Evolutionary conservation across 2,113 vertebrate genomes (phyloP), one percentile per base, ranked within the genome.

Genomic region (Catharus minimus): DNA sequence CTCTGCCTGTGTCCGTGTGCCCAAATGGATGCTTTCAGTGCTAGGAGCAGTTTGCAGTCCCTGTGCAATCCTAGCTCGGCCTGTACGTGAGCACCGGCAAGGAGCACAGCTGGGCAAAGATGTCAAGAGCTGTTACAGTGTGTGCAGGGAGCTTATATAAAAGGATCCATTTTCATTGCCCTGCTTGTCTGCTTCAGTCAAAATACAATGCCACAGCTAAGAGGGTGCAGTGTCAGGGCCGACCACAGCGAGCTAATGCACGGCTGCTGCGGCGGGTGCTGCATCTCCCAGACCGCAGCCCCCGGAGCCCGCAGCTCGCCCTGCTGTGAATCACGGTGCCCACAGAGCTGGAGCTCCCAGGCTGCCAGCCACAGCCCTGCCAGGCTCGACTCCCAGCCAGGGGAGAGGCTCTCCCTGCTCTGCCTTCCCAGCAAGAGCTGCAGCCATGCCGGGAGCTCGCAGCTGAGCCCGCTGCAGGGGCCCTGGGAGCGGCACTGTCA

Each of bases 101-200:
- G n/a, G 58, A 82, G 12, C 2, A 0, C 76, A 64, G 65, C 80
- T 44, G 90, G 76, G 81, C 64, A 26, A 16, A 41, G 79, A 74
- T 77, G 82, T 92, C 89, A 92, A 47, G 80, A 91, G 76, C 68
- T 83, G 75, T 95, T 95, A 78, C 9, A 50, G 78, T 8, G 0
- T 30, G 52, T 38, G 52, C 5, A 0, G 1, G 18, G 52, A 83
- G 69, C 88, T 93, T 64, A 56, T 39, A 46, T 88, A 77, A 86
- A 95, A 24, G 90, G 90, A 91, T 94, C 90, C 82, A 75, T 90
- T 95, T 95, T 90, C 82, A 83, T 92, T 75, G 49, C 84, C 65
- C 73, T 78, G 88, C 93, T 73, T 90, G 90, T 92, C 94, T 90
- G 82, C 93, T 91, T 88, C 92, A 81, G 90, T 92, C 92, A 83